A percentile compares a stretch with the other conserved stretches of the same genome.
Evolutionary conservation across 2,797 vertebrate species (phyloP).

Genomic region (Rhinoraja longicauda): DNA sequence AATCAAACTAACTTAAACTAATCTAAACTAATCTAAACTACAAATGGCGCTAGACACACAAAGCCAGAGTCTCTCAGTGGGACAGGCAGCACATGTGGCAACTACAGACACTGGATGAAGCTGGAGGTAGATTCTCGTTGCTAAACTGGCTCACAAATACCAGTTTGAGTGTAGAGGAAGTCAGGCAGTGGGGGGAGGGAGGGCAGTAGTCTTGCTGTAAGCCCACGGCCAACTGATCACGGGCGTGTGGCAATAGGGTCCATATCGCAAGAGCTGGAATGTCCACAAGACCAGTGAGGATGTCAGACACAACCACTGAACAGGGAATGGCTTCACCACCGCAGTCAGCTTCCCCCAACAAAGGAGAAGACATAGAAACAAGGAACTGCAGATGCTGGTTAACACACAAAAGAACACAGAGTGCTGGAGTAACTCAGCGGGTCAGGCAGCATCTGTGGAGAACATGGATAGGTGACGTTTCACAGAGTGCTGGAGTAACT

Average conservation of each 20-base stretch:
- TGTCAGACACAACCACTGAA: neutral
- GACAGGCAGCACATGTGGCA: no score
- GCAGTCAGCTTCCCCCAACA: neutral
- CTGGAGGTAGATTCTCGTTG: neutral
- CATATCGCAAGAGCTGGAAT: neutral
- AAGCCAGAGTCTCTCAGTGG: no score
- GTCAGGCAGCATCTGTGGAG: no score
- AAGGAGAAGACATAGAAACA: neutral
- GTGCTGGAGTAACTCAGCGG: no score
- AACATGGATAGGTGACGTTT: no score
- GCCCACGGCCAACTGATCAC: neutral
- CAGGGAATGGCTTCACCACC: neutral
- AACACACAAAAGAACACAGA: no score
- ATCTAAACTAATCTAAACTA: no score
- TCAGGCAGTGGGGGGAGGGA: neutral
- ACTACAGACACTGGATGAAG: no score
- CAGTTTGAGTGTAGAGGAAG: neutral
- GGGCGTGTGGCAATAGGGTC: neutral
- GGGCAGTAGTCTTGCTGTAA: neutral
- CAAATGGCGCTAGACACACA: no score
- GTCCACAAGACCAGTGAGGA: neutral
- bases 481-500: no score
- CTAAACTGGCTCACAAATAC: neutral
- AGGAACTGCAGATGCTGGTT: no score
- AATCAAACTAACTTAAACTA: no score